A percentile compares a stretch with the other conserved stretches of the same genome.
Evolutionary conservation across 2,797 vertebrate genomes (phyloP).

Genomic region (Sebastes kiyomatsui): DNA sequence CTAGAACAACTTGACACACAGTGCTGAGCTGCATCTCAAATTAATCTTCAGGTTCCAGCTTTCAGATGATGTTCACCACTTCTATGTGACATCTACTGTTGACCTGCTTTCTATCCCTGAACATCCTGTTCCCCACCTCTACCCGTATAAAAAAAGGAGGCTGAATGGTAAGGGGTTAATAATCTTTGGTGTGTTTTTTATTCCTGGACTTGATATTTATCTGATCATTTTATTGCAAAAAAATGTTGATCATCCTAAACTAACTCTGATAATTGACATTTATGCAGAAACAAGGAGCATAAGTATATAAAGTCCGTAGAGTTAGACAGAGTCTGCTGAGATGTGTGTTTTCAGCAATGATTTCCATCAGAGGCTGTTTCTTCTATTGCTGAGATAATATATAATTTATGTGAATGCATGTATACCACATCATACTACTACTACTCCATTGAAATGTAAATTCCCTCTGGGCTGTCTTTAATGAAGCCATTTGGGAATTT

Average conservation of each 20-base stretch:
- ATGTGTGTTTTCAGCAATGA: conserved; percentile 23
- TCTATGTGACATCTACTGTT: too few species aligned
- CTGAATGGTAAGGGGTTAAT: neutral
- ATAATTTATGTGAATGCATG: conserved; percentile 58
- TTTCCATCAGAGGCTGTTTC: conserved; percentile 20
- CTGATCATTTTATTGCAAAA: neutral
- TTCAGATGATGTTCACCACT: too few species aligned
- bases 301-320: neutral
- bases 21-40: too few species aligned
- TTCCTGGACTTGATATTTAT: neutral
- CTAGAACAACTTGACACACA: too few species aligned
- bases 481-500: conserved; percentile 65
- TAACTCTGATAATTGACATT: neutral
- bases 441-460: conserved; percentile 57
- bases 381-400: conserved; percentile 31
- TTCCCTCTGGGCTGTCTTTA: conserved; percentile 44
- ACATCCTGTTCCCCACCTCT: too few species aligned
- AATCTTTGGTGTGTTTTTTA: neutral
- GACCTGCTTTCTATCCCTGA: too few species aligned
- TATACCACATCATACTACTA: conserved; percentile 22
- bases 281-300: neutral
- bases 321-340: neutral
- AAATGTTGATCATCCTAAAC: neutral
- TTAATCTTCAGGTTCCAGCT: too few species aligned
- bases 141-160: too few species aligned